Evolutionary conservation across 2,888 invertebrate genomes (phyloP), one percentile per base, ranked within the genome.

Genomic region (Keiferia lycopersicella): DNA sequence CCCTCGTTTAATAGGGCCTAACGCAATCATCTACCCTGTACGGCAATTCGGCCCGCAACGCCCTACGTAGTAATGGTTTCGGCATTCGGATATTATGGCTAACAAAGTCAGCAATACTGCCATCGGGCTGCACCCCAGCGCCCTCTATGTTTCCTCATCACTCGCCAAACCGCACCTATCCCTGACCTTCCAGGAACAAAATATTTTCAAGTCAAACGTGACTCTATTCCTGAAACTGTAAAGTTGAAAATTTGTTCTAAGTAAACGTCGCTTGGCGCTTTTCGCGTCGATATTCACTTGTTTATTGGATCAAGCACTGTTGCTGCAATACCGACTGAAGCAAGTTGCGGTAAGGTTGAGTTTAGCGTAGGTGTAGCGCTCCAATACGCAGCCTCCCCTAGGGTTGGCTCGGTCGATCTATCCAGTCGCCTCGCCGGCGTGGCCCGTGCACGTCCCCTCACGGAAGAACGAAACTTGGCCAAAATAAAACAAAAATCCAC

Each of bases 341-440:
- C 70, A 18, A 45, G 53, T 6, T 60, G 39, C 56, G 50, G 62
- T 70, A 71, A 73, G 74, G 81, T 78, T 65, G 69, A 72, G 66
- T 72, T 71, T 83, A 38, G 75, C 64, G 66, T 60, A 72, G 57
- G 20, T 22, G 70, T 45, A 67, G 69, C 78, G 83, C 84, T 84
- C 85, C 80, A 81, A 82, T 82, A 89, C 88, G 87, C 91, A 91
- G 89, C 88, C 90, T 91, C 89, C 91, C 91, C 90, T 79, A 80
- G 86, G 87, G 86, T 83, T 82, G 81, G 78, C 26, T 22, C 84
- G 87, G 86, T 91, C 91, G 91, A 91, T 91, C 88, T 88, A 83
- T 83, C 81, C 91, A 91, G 91, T 91, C 88, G 88, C 86, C 84
- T 84, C 82, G 85, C 84, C 84, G 88, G 82, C 85, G 84, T 85